A percentile compares a stretch with the other conserved stretches of the same genome.
These are phyloP conservation scores for Epistrophe grossulariae DNA, from an alignment of 2,888 invertebrate genomes.

Conservation along the genomic window DNA sequence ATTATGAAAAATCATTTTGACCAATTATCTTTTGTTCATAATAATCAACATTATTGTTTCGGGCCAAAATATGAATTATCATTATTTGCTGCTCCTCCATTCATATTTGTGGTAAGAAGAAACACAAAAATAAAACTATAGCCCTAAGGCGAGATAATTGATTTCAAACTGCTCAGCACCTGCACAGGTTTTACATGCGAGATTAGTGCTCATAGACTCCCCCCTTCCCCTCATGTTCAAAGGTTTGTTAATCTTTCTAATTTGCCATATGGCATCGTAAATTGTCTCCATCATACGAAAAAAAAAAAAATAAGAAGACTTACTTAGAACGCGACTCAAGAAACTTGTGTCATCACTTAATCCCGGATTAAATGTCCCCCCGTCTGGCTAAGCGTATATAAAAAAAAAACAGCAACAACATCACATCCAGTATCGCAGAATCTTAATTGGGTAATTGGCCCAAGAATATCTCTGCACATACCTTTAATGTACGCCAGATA, in stretches of 20 bases:
- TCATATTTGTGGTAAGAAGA: not conserved
- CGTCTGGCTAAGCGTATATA: constrained; percentile 36
- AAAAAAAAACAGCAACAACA: constrained; percentile 13
- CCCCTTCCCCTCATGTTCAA: not conserved
- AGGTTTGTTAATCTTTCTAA: constrained; percentile 18
- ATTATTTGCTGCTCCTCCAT: not conserved
- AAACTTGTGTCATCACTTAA: constrained; percentile 72
- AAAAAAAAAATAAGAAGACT: constrained; percentile 23
- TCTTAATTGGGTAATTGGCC: constrained; percentile 79
- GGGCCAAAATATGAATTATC: not conserved
- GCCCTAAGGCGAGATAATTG: constrained; percentile 65
- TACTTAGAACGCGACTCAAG: constrained; percentile 45
- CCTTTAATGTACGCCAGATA: constrained; percentile 58
- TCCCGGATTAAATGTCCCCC: constrained; percentile 67
- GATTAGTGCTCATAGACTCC: not conserved
- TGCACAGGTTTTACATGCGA: constrained; percentile 24
- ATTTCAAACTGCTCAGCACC: constrained; percentile 57
- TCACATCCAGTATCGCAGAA: constrained; percentile 65
- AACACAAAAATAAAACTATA: constrained; percentile 27
- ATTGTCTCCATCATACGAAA: constrained; percentile 16
- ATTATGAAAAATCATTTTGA: constrained; percentile 54
- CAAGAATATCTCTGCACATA: constrained; percentile 76
- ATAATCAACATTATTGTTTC: constrained; percentile 48
- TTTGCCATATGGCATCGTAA: constrained; percentile 54
- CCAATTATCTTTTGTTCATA: constrained; percentile 60